A percentile compares a stretch with the other conserved stretches of the same genome.
These are phyloP conservation scores for Drosophila sechellia DNA, from an alignment of 1,140 invertebrate genomes.

Conservation along the genomic window DNA sequence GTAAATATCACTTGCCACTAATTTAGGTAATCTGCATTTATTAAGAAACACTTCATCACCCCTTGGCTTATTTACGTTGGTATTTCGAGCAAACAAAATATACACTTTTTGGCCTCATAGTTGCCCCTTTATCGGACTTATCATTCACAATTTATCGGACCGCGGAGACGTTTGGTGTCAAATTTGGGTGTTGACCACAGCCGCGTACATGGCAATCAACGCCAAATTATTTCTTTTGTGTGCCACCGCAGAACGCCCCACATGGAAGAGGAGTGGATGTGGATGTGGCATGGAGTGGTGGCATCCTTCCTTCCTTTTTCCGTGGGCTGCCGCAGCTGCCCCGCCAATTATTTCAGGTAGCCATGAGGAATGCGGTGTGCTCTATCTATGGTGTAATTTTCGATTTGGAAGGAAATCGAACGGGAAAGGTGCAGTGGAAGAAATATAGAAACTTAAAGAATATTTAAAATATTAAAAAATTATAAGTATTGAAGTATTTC, in stretches of 20 bases:
- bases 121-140: conserved; percentile 51
- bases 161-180: conserved; percentile 68
- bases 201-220: conserved; percentile 79
- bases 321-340: conserved; percentile 50
- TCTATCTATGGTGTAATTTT: conserved; percentile 68
- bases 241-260: conserved; percentile 54
- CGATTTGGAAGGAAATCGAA: conserved; percentile 27
- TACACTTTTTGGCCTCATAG: conserved; percentile 45
- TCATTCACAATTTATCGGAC: conserved; percentile 66
- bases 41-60: conserved; percentile 50
- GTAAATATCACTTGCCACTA: conserved; percentile 19
- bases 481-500: no score
- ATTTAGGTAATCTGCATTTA: conserved; percentile 47
- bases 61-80: conserved; percentile 28
- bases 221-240: conserved; percentile 75
- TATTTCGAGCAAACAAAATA: conserved; percentile 21
- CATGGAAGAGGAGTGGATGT: not conserved
- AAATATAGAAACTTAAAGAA: no score
- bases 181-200: conserved; percentile 79
- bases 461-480: no score
- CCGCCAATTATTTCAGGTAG: conserved; percentile 79
- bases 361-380: conserved; percentile 39
- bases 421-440: not conserved
- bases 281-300: conserved; percentile 4
- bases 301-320: conserved; percentile 58